These are phyloP conservation scores for Conus ventricosus DNA, from an alignment of 1,140 invertebrate genomes.

Conservation along the genomic window DNA sequence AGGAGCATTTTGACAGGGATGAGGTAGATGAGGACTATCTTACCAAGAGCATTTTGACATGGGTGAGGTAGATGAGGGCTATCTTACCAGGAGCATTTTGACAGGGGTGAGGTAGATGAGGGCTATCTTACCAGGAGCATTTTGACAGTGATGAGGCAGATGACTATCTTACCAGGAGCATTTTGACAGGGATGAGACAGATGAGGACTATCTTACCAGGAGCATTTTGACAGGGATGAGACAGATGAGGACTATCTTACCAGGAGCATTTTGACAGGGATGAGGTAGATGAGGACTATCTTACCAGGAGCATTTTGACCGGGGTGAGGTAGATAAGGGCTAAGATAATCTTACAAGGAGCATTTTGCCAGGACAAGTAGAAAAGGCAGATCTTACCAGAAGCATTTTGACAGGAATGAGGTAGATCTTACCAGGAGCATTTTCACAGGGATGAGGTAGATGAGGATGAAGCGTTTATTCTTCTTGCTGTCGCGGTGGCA, in stretches of 20 bases:
- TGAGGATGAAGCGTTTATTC: conserved; percentile 95
- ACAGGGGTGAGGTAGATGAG: background rate
- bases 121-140: too few species aligned
- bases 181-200: too few species aligned
- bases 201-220: background rate
- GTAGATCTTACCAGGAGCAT: conserved; percentile 85
- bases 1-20: background rate
- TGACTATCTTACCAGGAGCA: too few species aligned
- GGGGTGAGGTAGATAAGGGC: conserved; percentile 97
- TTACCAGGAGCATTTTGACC: conserved; percentile 93
- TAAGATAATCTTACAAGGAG: conserved; percentile 73
- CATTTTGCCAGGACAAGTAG: background rate
- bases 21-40: conserved; percentile 44
- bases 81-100: conserved; percentile 67
- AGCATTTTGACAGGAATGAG: background rate
- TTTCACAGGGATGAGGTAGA: conserved; percentile 97
- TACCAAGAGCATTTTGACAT: conserved; percentile 95
- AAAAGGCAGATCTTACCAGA: background rate
- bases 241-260: background rate
- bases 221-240: conserved; percentile 13
- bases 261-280: background rate
- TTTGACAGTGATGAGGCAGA: too few species aligned
- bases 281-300: conserved; percentile 36
- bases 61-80: conserved; percentile 97
- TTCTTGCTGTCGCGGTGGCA: conserved; percentile 88